Conservation (phyloP, 2,113 vertebrate species). For the Prietella phreatophila region DNA sequence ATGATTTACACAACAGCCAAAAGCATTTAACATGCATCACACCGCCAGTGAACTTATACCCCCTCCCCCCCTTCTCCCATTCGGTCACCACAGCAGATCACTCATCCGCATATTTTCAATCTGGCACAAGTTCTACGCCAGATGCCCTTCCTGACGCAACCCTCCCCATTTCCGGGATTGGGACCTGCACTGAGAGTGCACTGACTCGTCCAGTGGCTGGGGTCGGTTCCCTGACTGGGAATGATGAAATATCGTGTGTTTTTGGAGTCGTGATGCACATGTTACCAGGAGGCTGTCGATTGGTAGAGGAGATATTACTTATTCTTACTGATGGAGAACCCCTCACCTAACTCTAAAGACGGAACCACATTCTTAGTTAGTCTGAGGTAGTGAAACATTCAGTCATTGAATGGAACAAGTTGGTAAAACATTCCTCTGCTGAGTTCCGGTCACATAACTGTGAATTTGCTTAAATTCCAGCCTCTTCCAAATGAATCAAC, state of each 20-base stretch:
- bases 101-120: too few relatives aligned
- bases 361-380: background rate
- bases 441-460: background rate
- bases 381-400: background rate
- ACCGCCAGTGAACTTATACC: background rate
- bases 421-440: background rate
- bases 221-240: too few relatives aligned
- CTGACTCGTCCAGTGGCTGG: too few relatives aligned
- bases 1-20: background rate
- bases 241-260: background rate
- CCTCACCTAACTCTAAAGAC: background rate
- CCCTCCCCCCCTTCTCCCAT: too few relatives aligned
- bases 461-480: background rate
- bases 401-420: background rate
- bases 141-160: too few relatives aligned
- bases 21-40: background rate
- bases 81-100: too few relatives aligned
- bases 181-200: too few relatives aligned
- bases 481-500: background rate
- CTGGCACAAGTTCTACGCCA: too few relatives aligned
- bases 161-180: too few relatives aligned
- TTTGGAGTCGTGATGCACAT: background rate
- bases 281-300: background rate
- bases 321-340: background rate
- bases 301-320: background rate